Base-by-base conservation (phyloP, 1,140 invertebrate species). In the Oscheius sp. region DNA sequence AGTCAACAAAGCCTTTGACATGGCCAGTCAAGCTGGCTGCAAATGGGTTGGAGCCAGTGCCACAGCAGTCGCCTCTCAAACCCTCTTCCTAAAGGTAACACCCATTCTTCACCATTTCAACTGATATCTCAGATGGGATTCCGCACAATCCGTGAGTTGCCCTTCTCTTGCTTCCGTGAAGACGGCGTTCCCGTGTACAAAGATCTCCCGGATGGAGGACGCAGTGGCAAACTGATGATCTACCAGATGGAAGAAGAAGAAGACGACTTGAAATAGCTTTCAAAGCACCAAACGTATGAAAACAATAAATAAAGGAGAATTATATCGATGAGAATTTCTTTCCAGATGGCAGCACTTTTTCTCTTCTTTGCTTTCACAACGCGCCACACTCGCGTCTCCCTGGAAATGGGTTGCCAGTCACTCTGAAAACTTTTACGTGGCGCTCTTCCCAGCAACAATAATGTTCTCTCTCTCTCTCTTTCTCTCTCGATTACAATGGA, bases 191-290 rank as follows among this genome's bases (percentile, higher is more conserved):
- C 26, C 1, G 69, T 71, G 31, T 71, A 61, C 46, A 3, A 71
- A 28, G 64, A 71, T 18, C 61, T 71, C 20, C 46, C 31, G 10
- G 69, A 71, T 32, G 69, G 69, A 18, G 69, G 69, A 20, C 2
- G 58, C 7, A 52, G 69, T 38, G 69, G 69, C 18, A 71, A 65
- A 38, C 31, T 71, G 20, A 71, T 71, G 69, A 61, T 42, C 15
- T 34, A 32, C 10, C 10, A 63, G 35, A 18, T 63, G 0, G 26
- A 38, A 32, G 32, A 63, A 34, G 36, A 63, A 1, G 61, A 63
- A 18, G 61, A 63, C n/a, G 61, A 63, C 35, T 42, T 63, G 18
- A 63, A 63, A 63, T 63, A 63, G 31, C 13, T 59, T 31, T 23
- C 23, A 15, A n/a, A 13, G 15, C 28, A 23, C 28, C 15, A 7